These are phyloP conservation scores for Maniola hyperantus DNA, from an alignment of 2,888 invertebrate species.

Conservation along the genomic window DNA sequence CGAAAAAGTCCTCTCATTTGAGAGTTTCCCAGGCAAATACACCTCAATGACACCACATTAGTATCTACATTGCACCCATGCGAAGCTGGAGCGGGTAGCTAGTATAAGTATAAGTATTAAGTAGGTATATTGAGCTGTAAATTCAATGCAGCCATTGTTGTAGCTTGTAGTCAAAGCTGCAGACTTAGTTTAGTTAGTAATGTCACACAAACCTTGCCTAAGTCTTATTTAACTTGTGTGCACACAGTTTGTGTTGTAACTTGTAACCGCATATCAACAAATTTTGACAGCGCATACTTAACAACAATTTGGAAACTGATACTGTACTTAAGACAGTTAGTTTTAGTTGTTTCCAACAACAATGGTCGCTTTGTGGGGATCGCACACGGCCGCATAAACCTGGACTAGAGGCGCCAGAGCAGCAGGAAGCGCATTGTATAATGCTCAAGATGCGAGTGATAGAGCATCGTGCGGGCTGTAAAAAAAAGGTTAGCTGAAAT, in stretches of 20 bases:
- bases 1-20: too few species aligned
- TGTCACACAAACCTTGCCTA: slow-evolving; percentile 70
- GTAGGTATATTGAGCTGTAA: slow-evolving; percentile 22
- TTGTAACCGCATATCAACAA: slow-evolving; percentile 73
- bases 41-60: too few species aligned
- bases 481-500: too few species aligned
- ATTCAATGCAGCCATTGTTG: slow-evolving; percentile 59
- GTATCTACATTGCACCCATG: too few species aligned
- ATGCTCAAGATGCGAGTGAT: not conserved
- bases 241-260: slow-evolving; percentile 73
- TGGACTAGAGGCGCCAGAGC: not conserved
- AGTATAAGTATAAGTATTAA: too few species aligned
- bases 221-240: slow-evolving; percentile 76
- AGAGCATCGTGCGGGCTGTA: too few species aligned
- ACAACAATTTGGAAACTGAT: slow-evolving; percentile 54
- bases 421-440: not conserved
- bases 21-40: too few species aligned
- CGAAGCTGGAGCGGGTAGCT: too few species aligned
- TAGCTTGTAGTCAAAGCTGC: slow-evolving; percentile 63
- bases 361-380: not conserved
- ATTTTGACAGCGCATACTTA: slow-evolving; percentile 71
- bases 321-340: slow-evolving; percentile 26
- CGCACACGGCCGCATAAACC: not conserved
- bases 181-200: slow-evolving; percentile 68
- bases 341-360: not conserved